Base-by-base conservation (phyloP, 2,888 invertebrate genomes). In the Hemicrepidius hirtus region DNA sequence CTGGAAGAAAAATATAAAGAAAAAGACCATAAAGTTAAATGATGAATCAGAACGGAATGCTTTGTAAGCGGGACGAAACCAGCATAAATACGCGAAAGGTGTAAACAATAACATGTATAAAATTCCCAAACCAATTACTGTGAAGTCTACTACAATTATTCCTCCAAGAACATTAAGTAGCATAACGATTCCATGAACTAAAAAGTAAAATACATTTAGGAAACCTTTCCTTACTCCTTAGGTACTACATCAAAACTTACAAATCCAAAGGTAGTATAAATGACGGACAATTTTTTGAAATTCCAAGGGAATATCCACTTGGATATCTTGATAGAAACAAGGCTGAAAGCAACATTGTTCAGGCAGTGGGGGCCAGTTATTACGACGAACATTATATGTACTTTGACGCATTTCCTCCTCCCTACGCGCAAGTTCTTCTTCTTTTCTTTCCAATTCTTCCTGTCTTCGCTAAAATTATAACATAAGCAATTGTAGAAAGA, bases 21-120 rank as follows among this genome's bases (percentile, higher is more conserved):
- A 99, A 89, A 97, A 99, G 66, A 98, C 96, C 96, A 99, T 99
- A 86, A 99, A 99, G 88, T 98, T 99, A 90, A 99, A 97, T 2
- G 99, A 99, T 80, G 98, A 98, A 88, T 99, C 99, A 84, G 95
- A 97, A 84, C 98, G 94, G 90, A 99, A 99, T 76, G 99, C 99
- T 89, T 99, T 99, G 89, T 99, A 99, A 74, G 98, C 95, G 53
- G 99, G 99, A 85, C 99, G 91, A 89, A 97, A 99, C 99, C 99
- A 99, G 87, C 99, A 99, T 40, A 99, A 88, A 86, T 98, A 99
- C 66, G 99, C 98, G 87, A 97, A 96, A 20, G 99, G 99, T 16
- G 97, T 96, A 84, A 99, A 96, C 32, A 99, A 88, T 62, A 96
- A 84, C 76, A 95, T 91, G 88, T 96, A 99, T 49, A 99, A 90